Conservation (phyloP, 2,113 vertebrate species). For the Pongo abelii region DNA sequence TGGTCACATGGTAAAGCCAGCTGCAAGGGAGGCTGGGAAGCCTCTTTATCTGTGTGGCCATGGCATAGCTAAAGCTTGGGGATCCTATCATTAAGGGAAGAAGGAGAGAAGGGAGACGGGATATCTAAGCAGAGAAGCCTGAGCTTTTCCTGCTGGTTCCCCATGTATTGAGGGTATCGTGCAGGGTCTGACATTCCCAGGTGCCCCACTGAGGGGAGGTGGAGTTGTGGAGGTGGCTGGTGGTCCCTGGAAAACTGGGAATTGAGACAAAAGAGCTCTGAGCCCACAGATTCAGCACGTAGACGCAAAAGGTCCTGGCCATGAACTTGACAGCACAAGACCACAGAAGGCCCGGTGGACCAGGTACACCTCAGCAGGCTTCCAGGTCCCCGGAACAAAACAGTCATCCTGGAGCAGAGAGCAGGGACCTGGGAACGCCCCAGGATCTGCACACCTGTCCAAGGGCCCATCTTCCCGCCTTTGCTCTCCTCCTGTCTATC, state of each 20-base stretch:
- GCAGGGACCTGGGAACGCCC: background rate
- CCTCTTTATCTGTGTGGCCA: background rate
- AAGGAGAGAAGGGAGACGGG: too few relatives aligned
- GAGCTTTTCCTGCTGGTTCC: background rate
- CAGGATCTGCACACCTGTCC: background rate
- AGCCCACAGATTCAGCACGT: background rate
- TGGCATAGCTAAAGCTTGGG: background rate
- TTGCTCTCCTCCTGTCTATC: background rate
- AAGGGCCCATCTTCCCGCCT: background rate
- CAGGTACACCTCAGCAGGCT: background rate
- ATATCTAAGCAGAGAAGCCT: background rate
- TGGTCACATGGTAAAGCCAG: background rate
- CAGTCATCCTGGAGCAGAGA: background rate
- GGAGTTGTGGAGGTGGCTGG: background rate
- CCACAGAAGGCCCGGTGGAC: background rate
- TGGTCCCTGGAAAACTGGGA: background rate
- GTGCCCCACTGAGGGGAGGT: background rate
- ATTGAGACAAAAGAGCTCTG: background rate
- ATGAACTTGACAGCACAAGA: too few relatives aligned
- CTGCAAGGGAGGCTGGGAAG: background rate
- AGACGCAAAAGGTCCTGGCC: background rate
- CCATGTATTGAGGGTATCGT: too few relatives aligned
- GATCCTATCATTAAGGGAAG: background rate
- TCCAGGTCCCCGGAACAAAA: background rate
- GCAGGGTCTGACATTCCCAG: background rate